Percentiles rank a stretch among this genome's conserved stretches.
Conservation (phyloP, 2,797 vertebrate genomes). For the Phrynocephalus forsythii region DNA sequence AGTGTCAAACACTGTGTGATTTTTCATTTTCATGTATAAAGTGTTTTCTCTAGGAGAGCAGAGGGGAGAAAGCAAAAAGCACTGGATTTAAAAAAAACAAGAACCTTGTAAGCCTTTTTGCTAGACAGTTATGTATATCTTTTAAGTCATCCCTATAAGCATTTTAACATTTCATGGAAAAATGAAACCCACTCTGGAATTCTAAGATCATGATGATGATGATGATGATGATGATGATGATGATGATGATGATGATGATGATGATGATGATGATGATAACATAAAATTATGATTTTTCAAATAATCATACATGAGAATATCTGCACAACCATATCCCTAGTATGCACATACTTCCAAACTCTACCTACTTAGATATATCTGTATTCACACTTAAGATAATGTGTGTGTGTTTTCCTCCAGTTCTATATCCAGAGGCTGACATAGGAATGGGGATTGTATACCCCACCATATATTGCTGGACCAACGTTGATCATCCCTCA, state of each 20-base stretch:
- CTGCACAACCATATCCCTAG: neutral
- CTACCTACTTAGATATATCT: neutral
- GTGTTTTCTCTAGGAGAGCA: neutral
- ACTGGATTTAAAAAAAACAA: neutral
- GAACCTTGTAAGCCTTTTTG: neutral
- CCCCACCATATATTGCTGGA: neutral
- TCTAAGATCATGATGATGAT: neutral
- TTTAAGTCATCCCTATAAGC: neutral
- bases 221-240: neutral
- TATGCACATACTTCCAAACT: neutral
- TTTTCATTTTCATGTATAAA: conserved; percentile 53
- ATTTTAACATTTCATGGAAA: conserved; percentile 10
- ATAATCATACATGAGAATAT: conserved; percentile 28
- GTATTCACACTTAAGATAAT: neutral
- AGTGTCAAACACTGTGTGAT: conserved; percentile 41
- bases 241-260: neutral
- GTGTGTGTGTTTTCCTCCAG: too few species aligned
- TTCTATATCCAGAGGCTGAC: neutral
- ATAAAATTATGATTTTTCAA: neutral
- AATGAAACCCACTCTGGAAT: too few species aligned
- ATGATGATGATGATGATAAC: neutral
- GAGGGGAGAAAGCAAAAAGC: neutral
- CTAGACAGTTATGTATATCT: neutral
- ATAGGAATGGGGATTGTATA: neutral
- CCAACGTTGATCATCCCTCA: too few species aligned